A percentile compares a stretch with the other conserved stretches of the same genome.
Conservation (phyloP, 2,113 vertebrate genomes). For the Malaclemys terrapin region DNA sequence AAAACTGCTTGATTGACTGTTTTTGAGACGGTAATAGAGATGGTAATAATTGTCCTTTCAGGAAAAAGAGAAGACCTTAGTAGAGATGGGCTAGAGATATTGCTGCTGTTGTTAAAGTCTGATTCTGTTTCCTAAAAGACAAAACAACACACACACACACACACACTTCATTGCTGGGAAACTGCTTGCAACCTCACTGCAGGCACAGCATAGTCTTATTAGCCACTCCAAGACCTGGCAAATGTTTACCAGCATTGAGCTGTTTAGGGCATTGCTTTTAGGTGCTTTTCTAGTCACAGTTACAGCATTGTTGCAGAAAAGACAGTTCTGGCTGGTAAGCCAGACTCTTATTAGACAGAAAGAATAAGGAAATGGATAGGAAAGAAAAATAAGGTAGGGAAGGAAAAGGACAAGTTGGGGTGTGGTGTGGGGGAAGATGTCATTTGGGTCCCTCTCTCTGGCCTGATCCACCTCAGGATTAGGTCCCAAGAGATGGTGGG, state of each 20-base stretch:
- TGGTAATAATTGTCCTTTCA: too few relatives aligned
- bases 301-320: background rate
- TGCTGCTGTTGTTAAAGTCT: background rate
- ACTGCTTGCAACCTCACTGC: background rate
- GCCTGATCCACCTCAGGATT: background rate
- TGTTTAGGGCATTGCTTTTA: background rate
- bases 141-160: background rate
- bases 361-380: background rate
- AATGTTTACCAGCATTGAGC: background rate
- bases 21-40: too few relatives aligned
- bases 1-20: too few relatives aligned
- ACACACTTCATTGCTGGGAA: background rate
- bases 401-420: background rate
- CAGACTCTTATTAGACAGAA: background rate
- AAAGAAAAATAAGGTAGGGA: background rate
- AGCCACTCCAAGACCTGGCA: background rate
- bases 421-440: background rate
- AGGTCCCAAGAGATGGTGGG: background rate
- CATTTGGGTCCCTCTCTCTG: background rate
- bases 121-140: background rate
- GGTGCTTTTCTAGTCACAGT: background rate
- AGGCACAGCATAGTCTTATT: background rate
- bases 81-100: too few relatives aligned
- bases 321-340: background rate
- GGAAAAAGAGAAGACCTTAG: too few relatives aligned